phyloP scores from a whole-genome alignment of 2,888 invertebrate genomes.

The Melieria picta region DNA sequence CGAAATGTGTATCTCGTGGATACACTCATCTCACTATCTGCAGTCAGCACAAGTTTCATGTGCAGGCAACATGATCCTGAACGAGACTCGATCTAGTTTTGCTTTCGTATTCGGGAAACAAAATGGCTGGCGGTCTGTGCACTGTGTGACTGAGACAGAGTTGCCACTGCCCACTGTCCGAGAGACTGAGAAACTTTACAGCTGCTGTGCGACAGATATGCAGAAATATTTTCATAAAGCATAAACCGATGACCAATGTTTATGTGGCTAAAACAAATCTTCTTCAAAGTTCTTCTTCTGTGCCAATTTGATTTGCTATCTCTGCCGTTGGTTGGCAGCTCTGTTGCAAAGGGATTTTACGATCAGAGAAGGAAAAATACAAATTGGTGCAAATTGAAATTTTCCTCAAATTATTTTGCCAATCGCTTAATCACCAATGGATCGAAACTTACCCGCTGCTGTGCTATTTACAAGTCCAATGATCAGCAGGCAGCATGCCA shows the following conservation, averaged over 20 bases:
- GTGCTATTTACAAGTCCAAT: constrained; percentile 27
- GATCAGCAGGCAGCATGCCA: constrained; percentile 42
- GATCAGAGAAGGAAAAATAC: constrained; percentile 34
- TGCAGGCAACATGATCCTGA: constrained; percentile 23
- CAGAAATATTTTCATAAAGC: too few species aligned
- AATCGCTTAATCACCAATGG: not conserved
- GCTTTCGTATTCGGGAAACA: constrained; percentile 20
- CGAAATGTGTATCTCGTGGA: too few species aligned
- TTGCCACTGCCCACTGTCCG: too few species aligned
- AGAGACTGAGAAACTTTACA: too few species aligned
- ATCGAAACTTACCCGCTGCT: constrained; percentile 37
- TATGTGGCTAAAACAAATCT: too few species aligned
- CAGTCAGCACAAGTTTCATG: too few species aligned
- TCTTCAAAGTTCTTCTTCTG: too few species aligned
- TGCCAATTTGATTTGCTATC: too few species aligned
- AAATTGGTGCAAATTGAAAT: constrained; percentile 20
- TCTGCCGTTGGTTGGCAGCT: constrained; percentile 1
- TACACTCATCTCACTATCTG: too few species aligned
- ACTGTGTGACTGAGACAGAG: too few species aligned
- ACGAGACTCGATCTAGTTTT: constrained; percentile 31
- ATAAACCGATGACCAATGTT: too few species aligned
- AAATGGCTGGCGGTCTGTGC: constrained; percentile 14
- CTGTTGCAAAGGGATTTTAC: constrained; percentile 17
- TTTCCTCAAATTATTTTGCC: not conserved
- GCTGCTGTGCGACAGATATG: too few species aligned